A percentile compares a stretch with the other conserved stretches of the same genome.
Conservation (phyloP, 2,113 vertebrate species). For the Pristiophorus japonicus region DNA sequence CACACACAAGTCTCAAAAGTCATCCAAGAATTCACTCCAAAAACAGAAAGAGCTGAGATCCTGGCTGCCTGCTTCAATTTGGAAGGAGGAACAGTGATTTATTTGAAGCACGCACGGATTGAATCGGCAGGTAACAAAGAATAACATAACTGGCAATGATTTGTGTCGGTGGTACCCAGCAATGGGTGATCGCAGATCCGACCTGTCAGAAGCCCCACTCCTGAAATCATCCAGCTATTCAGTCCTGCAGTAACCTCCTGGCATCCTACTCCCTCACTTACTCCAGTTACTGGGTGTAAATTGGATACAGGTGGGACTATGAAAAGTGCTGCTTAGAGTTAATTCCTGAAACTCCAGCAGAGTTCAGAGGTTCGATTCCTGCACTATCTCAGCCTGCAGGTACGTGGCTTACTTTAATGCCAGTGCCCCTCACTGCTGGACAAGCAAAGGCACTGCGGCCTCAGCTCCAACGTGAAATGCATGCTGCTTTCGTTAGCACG, state of each 20-base stretch:
- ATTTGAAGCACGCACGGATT: not conserved
- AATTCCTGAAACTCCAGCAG: conserved; percentile 5
- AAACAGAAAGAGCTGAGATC: not conserved
- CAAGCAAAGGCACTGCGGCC: not conserved
- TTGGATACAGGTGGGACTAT: not conserved
- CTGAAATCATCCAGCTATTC: not conserved
- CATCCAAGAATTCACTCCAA: not conserved
- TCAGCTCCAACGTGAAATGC: not conserved
- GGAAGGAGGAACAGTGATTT: not conserved
- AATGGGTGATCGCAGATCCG: not conserved
- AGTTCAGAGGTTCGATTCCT: not conserved
- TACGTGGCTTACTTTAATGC: not conserved
- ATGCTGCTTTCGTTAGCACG: not conserved
- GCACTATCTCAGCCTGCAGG: not conserved
- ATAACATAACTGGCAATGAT: not conserved
- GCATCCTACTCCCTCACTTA: not conserved
- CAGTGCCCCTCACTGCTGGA: not conserved
- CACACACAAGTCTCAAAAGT: not conserved
- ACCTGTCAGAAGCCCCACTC: not conserved
- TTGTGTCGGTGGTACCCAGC: not conserved
- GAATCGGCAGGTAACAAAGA: not conserved
- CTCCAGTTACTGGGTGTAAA: conserved; percentile 3
- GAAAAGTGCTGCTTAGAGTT: not conserved
- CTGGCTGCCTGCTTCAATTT: no score
- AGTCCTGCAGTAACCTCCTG: not conserved